Conservation (phyloP, 2,113 vertebrate species). For the Rafetus swinhoei region DNA sequence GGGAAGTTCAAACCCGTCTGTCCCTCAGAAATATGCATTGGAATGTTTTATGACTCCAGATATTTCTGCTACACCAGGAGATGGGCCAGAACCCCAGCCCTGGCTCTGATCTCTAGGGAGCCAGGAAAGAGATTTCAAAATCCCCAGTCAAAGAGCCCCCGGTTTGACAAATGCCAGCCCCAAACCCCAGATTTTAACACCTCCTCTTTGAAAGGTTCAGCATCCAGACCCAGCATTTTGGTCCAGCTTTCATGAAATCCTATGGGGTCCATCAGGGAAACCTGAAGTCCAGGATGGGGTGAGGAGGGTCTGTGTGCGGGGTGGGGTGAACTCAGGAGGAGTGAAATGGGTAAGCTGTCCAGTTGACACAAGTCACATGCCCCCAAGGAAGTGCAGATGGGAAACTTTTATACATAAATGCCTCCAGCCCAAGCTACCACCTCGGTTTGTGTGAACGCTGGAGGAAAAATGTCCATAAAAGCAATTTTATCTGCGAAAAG, state of each 20-base stretch:
- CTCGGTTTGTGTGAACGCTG: not conserved
- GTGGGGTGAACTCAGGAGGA: not conserved
- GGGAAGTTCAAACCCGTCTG: not conserved
- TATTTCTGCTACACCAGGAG: not conserved
- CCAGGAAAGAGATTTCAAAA: not conserved
- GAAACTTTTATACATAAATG: not conserved
- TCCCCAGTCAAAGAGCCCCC: not conserved
- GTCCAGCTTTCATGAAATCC: not conserved
- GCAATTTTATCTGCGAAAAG: not conserved
- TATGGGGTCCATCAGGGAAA: not conserved
- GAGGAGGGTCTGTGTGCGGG: not conserved
- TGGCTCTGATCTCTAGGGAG: not conserved
- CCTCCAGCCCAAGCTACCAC: too few species aligned
- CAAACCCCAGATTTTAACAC: not conserved
- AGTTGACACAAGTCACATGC: not conserved
- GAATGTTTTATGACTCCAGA: not conserved
- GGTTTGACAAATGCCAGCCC: not conserved
- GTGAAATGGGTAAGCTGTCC: not conserved
- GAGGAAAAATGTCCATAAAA: not conserved
- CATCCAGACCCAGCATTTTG: not conserved
- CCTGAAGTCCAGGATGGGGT: not conserved
- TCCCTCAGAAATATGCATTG: not conserved
- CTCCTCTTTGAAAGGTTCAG: not conserved
- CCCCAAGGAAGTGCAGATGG: not conserved
- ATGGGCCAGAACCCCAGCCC: not conserved